These are phyloP conservation scores for Epinephelus coioides DNA, from an alignment of 2,797 vertebrate genomes.

Conservation along the genomic window DNA sequence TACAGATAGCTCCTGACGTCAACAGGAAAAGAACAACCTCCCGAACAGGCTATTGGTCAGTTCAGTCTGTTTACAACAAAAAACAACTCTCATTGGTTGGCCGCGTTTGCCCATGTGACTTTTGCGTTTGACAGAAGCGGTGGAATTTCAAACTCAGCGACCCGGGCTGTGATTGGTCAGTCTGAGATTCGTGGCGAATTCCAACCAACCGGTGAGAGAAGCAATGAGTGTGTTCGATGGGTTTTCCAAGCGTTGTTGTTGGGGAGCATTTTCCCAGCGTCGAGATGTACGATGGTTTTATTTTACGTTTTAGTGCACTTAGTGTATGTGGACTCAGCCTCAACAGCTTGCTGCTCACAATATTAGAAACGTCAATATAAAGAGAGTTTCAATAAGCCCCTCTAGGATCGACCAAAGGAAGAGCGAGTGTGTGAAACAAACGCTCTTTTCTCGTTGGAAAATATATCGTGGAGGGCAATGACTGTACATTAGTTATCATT, in stretches of 20 bases:
- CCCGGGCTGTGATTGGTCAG: constrained; percentile 33
- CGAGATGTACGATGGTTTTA: neutral
- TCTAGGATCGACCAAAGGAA: neutral
- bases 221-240: neutral
- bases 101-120: constrained; percentile 23
- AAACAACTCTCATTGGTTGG: constrained; percentile 55
- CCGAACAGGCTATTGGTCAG: constrained; percentile 66
- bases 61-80: constrained; percentile 66
- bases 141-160: constrained; percentile 40
- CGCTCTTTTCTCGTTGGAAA: neutral
- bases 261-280: neutral
- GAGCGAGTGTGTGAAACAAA: neutral
- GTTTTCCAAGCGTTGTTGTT: constrained; percentile 14
- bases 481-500: neutral
- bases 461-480: neutral
- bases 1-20: constrained; percentile 64
- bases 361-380: neutral
- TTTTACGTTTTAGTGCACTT: neutral
- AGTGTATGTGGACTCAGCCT: too few species aligned
- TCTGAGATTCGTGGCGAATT: constrained; percentile 29
- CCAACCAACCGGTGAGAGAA: constrained; percentile 20
- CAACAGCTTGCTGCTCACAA: too few species aligned
- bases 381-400: neutral
- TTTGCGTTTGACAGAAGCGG: neutral
- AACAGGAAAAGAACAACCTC: constrained; percentile 40